Base-by-base conservation (phyloP, 64 coral and sea anemone species). In the Montipora capricornis region DNA sequence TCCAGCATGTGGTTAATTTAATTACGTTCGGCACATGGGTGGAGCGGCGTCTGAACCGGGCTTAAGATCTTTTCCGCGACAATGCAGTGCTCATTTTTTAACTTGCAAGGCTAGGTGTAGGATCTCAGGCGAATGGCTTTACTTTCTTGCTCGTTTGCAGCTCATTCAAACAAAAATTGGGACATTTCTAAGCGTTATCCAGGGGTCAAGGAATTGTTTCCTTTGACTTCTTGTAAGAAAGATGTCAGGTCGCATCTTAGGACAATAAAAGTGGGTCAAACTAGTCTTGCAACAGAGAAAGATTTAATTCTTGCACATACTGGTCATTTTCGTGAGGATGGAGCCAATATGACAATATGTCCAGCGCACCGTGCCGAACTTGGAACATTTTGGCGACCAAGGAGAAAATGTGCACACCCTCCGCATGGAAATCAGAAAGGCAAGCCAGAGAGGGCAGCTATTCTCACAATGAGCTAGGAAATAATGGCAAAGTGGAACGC, bases 291-390 rank as follows among this genome's bases (percentile, higher is more conserved):
- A 48, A 75, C 70, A 75, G 86, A 88, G 29, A 74, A 53, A 14
- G 70, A 88, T 29, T 74, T 87, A 10, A 87, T 87, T 73, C 62
- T 87, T 12, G 44, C 49, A n/a, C 62, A 67, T 15, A 47, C 67
- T 15, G 84, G 84, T 73, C 44, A 73, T 48, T 46, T 51, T 46
- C 10, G 44, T 51, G 46, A 47, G 3, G 44, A 76, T 73, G 49
- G 68, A 16, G 45, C 51, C 20, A 88, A 55, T 49, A 88, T 88
- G 68, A 88, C 86, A 73, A 74, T 88, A 53, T 88, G 86, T 88
- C 86, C 86, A 76, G 75, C 19, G 55, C 69, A 88, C 71, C 68
- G 86, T n/a, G 70, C 70, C 51, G 74, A 52, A 15, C 86, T 76
- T 76, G 70, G 86, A 55, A 71, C 55, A 13, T 88, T 52, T 75